phyloP scores from a whole-genome alignment of 2,888 invertebrate species.

The Idaea dimidiata region DNA sequence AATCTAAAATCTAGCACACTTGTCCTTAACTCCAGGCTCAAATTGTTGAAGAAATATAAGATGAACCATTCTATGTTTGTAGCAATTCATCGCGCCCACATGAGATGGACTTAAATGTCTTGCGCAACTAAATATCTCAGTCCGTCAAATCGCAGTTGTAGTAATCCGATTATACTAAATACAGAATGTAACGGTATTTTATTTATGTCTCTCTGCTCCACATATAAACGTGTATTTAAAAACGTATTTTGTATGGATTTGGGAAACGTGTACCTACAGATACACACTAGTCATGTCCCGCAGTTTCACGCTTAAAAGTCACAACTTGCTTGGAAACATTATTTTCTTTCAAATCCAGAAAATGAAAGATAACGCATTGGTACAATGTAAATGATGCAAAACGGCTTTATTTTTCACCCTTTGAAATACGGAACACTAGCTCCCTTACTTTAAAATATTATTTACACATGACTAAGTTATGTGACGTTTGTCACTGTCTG shows the following conservation, averaged over 20 bases:
- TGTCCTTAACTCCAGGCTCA: no score
- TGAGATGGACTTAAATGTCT: conserved; percentile 39
- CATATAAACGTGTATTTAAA: conserved; percentile 7
- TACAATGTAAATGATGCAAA: no score
- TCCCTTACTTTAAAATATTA: no score
- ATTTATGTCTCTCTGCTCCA: conserved; percentile 16
- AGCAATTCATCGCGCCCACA: conserved; percentile 14
- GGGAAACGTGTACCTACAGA: background rate
- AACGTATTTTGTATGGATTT: conserved; percentile 4
- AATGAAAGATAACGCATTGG: no score
- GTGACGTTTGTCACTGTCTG: no score
- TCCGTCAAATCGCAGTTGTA: conserved; percentile 55
- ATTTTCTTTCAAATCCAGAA: no score
- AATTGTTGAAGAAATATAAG: background rate
- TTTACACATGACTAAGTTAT: no score
- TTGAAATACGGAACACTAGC: no score
- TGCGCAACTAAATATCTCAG: conserved; percentile 62
- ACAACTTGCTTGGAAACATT: no score
- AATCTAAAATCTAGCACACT: no score
- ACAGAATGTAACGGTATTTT: conserved; percentile 52
- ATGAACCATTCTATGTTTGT: conserved; percentile 7
- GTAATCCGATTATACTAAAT: conserved; percentile 72
- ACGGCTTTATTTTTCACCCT: no score
- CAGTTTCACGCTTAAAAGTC: no score
- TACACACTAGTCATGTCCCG: background rate